These are phyloP conservation scores for Emys orbicularis DNA, from an alignment of 2,797 vertebrate genomes.

Conservation along the genomic window DNA sequence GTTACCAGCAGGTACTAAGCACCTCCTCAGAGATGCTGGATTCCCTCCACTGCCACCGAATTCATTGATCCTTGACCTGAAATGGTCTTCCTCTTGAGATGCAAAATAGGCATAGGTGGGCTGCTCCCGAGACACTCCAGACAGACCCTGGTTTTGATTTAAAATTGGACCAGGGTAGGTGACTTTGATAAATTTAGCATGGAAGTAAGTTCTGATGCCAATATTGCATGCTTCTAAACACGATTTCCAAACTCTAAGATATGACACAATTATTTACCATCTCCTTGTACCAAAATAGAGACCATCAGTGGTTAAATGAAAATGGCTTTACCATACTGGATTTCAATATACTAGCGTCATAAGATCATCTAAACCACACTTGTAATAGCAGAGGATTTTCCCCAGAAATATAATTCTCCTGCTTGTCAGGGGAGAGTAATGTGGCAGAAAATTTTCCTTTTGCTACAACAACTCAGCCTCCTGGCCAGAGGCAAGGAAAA, in stretches of 20 bases:
- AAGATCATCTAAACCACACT: neutral
- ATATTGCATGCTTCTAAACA: neutral
- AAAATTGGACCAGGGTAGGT: neutral
- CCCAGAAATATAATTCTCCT: neutral
- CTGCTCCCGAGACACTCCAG: neutral
- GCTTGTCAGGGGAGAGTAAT: neutral
- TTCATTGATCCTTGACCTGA: neutral
- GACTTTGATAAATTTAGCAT: neutral
- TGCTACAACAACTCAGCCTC: neutral
- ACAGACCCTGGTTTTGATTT: neutral
- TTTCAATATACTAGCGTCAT: neutral
- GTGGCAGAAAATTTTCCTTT: neutral
- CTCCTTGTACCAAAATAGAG: neutral
- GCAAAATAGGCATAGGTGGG: neutral
- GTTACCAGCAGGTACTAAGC: neutral
- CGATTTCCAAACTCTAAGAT: neutral
- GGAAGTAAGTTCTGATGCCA: neutral
- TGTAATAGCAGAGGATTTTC: neutral
- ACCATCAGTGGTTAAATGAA: neutral
- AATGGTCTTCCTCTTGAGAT: neutral
- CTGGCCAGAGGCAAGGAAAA: neutral
- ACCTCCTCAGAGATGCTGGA: neutral
- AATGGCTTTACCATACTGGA: neutral
- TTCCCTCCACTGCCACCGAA: neutral
- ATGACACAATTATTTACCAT: accelerated